phyloP scores from a whole-genome alignment of 64 coral and sea anemone species.

The Astreopora myriophthalma region DNA sequence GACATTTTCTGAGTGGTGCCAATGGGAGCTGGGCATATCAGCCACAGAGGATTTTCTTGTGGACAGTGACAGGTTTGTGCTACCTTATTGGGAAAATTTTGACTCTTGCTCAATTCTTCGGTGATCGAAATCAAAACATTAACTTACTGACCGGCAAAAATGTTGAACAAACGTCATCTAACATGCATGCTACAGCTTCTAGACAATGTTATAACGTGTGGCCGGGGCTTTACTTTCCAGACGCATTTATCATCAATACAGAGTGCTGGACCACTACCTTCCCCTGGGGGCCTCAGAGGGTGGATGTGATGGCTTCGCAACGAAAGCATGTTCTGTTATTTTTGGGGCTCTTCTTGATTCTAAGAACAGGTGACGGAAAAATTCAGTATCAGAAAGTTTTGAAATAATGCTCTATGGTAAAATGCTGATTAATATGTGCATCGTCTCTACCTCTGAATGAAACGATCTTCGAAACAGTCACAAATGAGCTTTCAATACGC shows the following conservation, averaged over 20 bases:
- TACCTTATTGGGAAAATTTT: no score
- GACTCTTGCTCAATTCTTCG: no score
- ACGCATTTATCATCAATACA: conserved; percentile 37
- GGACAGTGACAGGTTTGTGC: conserved; percentile 34
- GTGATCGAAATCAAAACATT: no score
- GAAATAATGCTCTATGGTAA: no score
- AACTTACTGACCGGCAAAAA: no score
- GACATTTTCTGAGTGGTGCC: conserved; percentile 56
- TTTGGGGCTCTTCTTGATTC: conserved; percentile 11
- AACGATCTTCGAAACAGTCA: no score
- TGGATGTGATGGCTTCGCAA: conserved; percentile 30
- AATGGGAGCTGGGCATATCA: conserved; percentile 41
- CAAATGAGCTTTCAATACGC: no score
- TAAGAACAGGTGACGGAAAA: not conserved
- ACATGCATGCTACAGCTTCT: not conserved
- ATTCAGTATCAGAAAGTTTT: not conserved
- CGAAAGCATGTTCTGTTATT: conserved; percentile 48
- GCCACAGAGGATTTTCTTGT: conserved; percentile 36
- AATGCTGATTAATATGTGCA: no score
- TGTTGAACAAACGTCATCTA: no score
- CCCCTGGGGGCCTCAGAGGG: conserved; percentile 13
- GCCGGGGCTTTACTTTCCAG: conserved; percentile 16
- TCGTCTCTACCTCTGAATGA: no score
- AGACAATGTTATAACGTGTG: no score
- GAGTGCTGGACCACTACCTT: conserved; percentile 27